Base-by-base conservation (phyloP, 1,140 invertebrate species). In the Cyclargus thomasi region DNA sequence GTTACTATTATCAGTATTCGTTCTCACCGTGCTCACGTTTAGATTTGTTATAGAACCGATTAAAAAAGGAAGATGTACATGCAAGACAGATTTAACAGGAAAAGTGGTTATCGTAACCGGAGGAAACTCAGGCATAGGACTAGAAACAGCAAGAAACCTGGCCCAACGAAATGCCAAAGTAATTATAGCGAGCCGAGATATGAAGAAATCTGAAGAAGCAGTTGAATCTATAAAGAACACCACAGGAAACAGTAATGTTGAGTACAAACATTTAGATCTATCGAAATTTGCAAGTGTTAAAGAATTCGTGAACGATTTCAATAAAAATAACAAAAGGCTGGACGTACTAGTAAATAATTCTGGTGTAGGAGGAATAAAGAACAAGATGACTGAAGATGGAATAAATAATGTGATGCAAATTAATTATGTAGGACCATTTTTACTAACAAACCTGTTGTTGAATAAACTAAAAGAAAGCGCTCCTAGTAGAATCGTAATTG, bases 311-410 rank as follows among this genome's bases (percentile, higher is more conserved):
- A 67, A 74, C 18, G 70, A 84, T 23, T 80, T 86, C 63, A 82
- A 81, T 23, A 76, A 89, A 7, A 90, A 78, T 0, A 91, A 92
- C 74, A 53, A 90, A 22, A 81, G 91, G 64, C 92, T 95, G 39
- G 91, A 95, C 73, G 85, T 95, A 68, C 82, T 97, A 1, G 93
- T 96, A 10, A 95, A 95, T 72, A 96, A 96, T 83, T 95, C 95
- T 36, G 95, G 92, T 1, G 92, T 1, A 53, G 74, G 62, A 4
- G 72, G 72, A 6, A 2, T 76, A 1, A 70, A 71, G 18, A 64
- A 81, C 17, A 74, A 74, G 63, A 53, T 85, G 3, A 94, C 93
- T 11, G 91, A 92, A 53, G 93, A 95, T 83, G 92, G 93, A 4
- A 81, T 94, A 20, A 92, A 95, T 64, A 73, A 82, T 1, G 84